phyloP scores from a whole-genome alignment of 2,888 invertebrate genomes.

The Urechis unicinctus region DNA sequence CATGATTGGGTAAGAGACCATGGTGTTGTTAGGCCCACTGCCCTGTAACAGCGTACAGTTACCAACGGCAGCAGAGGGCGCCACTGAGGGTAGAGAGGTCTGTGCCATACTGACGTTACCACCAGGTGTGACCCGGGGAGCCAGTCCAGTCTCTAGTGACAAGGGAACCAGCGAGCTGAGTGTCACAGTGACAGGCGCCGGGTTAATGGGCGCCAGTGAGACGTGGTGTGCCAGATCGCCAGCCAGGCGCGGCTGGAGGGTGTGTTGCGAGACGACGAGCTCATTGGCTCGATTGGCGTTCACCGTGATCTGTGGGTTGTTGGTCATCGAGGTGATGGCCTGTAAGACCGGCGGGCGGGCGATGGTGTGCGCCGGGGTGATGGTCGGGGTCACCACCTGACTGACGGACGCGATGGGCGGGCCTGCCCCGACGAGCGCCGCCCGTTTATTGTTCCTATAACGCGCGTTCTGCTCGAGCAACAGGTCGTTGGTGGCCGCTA shows the following conservation, averaged over 20 bases:
- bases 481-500: slow-evolving; percentile 72
- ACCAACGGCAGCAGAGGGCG: slow-evolving; percentile 5
- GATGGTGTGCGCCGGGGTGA: slow-evolving; percentile 56
- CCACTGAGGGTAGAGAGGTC: background rate
- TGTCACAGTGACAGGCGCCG: slow-evolving; percentile 11
- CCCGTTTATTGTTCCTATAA: slow-evolving; percentile 53
- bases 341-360: slow-evolving; percentile 44
- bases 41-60: background rate
- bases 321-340: slow-evolving; percentile 16
- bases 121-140: slow-evolving; percentile 2
- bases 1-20: slow-evolving; percentile 24
- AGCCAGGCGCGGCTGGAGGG: slow-evolving; percentile 8
- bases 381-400: slow-evolving; percentile 49
- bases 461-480: slow-evolving; percentile 71
- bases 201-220: background rate
- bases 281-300: slow-evolving; percentile 13
- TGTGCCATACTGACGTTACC: slow-evolving; percentile 1
- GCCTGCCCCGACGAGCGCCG: slow-evolving; percentile 26
- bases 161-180: slow-evolving; percentile 4
- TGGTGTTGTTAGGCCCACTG: slow-evolving; percentile 8
- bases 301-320: slow-evolving; percentile 12
- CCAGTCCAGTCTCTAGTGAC: slow-evolving; percentile 1
- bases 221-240: slow-evolving; percentile 3
- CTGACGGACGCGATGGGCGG: slow-evolving; percentile 34
- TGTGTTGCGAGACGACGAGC: slow-evolving; percentile 17